Percentiles rank a stretch among this genome's conserved stretches.
These are phyloP conservation scores for Phylloscopus trochiloides DNA, from an alignment of 2,113 vertebrate genomes.

Conservation along the genomic window DNA sequence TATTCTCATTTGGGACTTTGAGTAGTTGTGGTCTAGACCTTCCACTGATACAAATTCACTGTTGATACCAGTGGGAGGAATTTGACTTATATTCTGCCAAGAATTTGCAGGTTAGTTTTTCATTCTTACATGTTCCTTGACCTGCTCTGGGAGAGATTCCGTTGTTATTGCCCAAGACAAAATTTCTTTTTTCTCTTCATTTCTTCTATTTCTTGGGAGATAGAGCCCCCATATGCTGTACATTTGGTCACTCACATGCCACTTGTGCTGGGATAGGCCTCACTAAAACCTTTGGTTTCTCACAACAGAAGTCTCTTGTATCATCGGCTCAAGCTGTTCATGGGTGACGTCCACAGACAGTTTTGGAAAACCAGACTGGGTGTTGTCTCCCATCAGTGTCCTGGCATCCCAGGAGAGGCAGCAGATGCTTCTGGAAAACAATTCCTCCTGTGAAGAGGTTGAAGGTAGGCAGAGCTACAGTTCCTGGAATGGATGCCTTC, in stretches of 20 bases:
- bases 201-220: neutral
- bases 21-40: neutral
- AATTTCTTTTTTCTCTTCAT: neutral
- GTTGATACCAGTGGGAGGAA: neutral
- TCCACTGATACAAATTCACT: neutral
- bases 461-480: slow-evolving; percentile 48
- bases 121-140: neutral
- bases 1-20: neutral
- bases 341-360: slow-evolving; percentile 55
- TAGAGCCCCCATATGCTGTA: fast-evolving
- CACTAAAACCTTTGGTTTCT: neutral
- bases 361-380: slow-evolving; percentile 66
- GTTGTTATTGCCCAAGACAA: neutral
- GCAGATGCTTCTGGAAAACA: slow-evolving; percentile 41
- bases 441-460: slow-evolving; percentile 1
- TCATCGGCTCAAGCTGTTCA: slow-evolving; percentile 56
- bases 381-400: slow-evolving; percentile 37
- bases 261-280: neutral
- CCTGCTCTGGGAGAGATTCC: neutral
- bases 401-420: slow-evolving; percentile 38
- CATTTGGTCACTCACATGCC: neutral
- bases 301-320: slow-evolving; percentile 44
- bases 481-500: fast-evolving
- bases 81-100: neutral
- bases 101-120: neutral